A percentile compares a stretch with the other conserved stretches of the same genome.
Conservation (phyloP, 2,797 vertebrate species). For the Spheniscus humboldti region DNA sequence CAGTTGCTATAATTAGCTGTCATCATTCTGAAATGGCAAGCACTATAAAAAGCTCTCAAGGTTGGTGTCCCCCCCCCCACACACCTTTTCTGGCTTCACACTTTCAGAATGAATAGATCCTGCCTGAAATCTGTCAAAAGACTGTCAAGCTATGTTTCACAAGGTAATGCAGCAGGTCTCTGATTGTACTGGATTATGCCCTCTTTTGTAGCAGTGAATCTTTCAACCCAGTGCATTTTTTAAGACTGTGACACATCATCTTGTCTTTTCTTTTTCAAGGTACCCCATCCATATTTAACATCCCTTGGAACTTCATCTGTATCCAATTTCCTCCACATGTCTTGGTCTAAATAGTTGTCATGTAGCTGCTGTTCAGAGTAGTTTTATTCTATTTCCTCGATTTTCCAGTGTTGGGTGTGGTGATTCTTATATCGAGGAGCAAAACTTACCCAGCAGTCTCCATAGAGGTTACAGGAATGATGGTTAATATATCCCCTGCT, state of each 20-base stretch:
- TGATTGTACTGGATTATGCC: neutral
- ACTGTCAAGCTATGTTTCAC: neutral
- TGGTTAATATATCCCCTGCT: neutral
- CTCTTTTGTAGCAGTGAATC: neutral
- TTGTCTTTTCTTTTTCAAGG: neutral
- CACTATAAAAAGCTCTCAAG: neutral
- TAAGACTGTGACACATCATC: neutral
- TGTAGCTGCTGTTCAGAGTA: neutral
- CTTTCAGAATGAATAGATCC: neutral
- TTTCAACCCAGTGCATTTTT: neutral
- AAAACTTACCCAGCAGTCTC: neutral
- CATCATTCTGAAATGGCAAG: constrained; percentile 10
- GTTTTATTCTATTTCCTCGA: neutral
- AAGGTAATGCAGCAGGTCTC: neutral
- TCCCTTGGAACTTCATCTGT: neutral
- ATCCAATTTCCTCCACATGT: neutral
- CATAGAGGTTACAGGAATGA: neutral
- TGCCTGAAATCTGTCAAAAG: neutral
- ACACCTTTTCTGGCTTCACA: neutral
- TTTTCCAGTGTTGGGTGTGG: neutral
- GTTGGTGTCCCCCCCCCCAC: too few relatives aligned
- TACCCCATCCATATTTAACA: neutral
- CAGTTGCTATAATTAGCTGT: constrained; percentile 39
- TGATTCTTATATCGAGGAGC: neutral
- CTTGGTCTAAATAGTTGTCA: neutral